Conservation (phyloP, 2,888 invertebrate genomes). For the Carabus problematicus region DNA sequence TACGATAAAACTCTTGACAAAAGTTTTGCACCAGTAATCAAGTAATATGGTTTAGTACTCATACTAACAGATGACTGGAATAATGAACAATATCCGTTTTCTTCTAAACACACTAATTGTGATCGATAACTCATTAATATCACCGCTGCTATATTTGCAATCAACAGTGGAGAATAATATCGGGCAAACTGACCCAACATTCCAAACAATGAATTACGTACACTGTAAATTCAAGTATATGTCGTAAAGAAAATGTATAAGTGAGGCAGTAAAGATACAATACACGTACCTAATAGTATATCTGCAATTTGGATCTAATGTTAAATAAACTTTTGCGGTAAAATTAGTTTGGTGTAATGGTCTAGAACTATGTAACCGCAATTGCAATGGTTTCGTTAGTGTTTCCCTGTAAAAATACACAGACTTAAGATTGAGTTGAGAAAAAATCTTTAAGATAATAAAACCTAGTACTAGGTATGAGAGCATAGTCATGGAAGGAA, state of each 20-base stretch:
- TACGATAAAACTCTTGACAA: slow-evolving; percentile 60
- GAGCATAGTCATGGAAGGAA: background rate
- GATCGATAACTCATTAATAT: slow-evolving; percentile 67
- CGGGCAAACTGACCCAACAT: slow-evolving; percentile 71
- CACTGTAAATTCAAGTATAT: slow-evolving; percentile 56
- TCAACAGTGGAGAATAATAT: slow-evolving; percentile 69
- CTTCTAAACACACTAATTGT: slow-evolving; percentile 60
- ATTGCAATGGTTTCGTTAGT: slow-evolving; percentile 63
- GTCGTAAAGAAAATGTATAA: background rate
- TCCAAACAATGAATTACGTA: slow-evolving; percentile 66
- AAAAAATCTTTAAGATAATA: no score
- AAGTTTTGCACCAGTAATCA: slow-evolving; percentile 63
- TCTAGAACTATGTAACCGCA: slow-evolving; percentile 65
- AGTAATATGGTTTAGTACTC: slow-evolving; percentile 67
- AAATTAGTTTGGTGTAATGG: slow-evolving; percentile 59
- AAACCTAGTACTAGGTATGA: no score
- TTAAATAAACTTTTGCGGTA: slow-evolving; percentile 65
- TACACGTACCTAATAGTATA: slow-evolving; percentile 68
- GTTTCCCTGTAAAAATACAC: slow-evolving; percentile 54
- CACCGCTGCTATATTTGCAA: slow-evolving; percentile 72
- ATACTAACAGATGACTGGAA: slow-evolving; percentile 67
- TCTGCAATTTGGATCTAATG: slow-evolving; percentile 75
- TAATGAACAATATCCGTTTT: slow-evolving; percentile 59
- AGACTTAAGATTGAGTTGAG: slow-evolving; percentile 2
- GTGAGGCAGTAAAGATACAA: slow-evolving; percentile 40